Evolutionary conservation across 2,888 invertebrate genomes (phyloP).

Genomic region (Nudaria mundana): DNA sequence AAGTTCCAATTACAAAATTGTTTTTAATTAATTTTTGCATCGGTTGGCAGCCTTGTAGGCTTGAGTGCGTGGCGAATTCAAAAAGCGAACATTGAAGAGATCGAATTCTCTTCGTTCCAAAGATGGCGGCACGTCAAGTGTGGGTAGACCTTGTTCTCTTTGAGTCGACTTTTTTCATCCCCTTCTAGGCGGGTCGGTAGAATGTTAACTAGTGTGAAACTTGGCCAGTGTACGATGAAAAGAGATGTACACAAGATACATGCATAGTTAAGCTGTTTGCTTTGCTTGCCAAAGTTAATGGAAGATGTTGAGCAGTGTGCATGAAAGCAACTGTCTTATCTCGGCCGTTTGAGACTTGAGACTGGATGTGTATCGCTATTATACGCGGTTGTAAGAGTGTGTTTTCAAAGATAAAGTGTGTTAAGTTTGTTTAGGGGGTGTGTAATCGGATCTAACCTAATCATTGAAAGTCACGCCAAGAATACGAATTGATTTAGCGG

Average conservation of each 20-base stretch:
- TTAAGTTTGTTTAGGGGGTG: conserved; percentile 18
- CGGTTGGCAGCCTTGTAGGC: neutral
- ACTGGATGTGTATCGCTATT: conserved; percentile 41
- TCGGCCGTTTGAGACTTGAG: conserved; percentile 52
- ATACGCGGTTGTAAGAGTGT: conserved; percentile 25
- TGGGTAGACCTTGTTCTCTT: conserved; percentile 49
- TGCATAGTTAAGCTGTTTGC: conserved; percentile 63
- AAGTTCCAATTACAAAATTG: conserved; percentile 32
- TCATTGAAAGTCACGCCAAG: neutral
- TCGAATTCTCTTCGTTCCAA: conserved; percentile 58
- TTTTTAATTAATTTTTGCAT: conserved; percentile 14
- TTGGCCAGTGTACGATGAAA: conserved; percentile 61
- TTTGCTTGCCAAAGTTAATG: conserved; percentile 76
- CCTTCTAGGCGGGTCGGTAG: conserved; percentile 45
- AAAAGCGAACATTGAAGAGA: conserved; percentile 47
- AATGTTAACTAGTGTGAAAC: conserved; percentile 58
- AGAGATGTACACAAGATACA: conserved; percentile 76
- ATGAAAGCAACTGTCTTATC: conserved; percentile 64
- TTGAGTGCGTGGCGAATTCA: conserved; percentile 14
- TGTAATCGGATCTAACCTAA: neutral
- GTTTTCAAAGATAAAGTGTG: conserved; percentile 32
- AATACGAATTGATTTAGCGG: neutral
- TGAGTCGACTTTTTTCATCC: conserved; percentile 57
- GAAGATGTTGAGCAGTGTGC: conserved; percentile 51
- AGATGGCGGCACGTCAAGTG: conserved; percentile 56